phyloP scores from a whole-genome alignment of 2,113 vertebrate species.

The Mugil cephalus region DNA sequence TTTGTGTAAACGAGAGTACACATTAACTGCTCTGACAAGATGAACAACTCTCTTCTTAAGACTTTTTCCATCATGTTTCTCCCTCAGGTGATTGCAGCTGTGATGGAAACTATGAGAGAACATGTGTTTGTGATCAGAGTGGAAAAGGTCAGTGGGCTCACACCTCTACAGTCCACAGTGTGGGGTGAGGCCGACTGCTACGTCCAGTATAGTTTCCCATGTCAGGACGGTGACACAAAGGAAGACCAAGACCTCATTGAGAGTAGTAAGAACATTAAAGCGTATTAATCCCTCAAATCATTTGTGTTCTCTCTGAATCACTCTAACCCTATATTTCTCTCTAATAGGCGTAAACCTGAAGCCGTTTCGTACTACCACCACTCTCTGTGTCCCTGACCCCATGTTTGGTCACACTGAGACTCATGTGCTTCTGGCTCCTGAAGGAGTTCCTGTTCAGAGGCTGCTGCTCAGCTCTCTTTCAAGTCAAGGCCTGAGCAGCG shows the following conservation, averaged over 20 bases:
- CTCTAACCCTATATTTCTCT: constrained; percentile 1
- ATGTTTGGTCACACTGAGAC: constrained; percentile 89
- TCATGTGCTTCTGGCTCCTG: constrained; percentile 88
- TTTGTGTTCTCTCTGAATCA: background rate
- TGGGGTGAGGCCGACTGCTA: constrained; percentile 99
- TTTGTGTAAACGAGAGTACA: background rate
- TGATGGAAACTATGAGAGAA: constrained; percentile 79
- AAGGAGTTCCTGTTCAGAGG: constrained; percentile 91
- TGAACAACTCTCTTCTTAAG: background rate
- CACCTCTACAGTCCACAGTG: constrained; percentile 91
- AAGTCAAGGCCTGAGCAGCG: constrained; percentile 75
- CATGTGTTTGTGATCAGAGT: constrained; percentile 91
- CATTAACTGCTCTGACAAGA: background rate
- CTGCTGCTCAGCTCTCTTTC: constrained; percentile 88
- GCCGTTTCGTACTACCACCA: constrained; percentile 88
- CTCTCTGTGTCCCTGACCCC: constrained; percentile 92
- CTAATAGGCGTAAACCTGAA: constrained; percentile 86
- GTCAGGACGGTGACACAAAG: constrained; percentile 76
- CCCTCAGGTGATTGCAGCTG: constrained; percentile 68
- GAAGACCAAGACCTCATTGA: constrained; percentile 73
- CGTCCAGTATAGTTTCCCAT: constrained; percentile 92
- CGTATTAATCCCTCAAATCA: background rate
- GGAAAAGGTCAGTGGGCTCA: constrained; percentile 88
- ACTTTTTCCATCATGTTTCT: background rate
- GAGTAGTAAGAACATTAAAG: constrained; percentile 77